Conservation (phyloP, 2,888 invertebrate species). For the Orthosia gothica region DNA sequence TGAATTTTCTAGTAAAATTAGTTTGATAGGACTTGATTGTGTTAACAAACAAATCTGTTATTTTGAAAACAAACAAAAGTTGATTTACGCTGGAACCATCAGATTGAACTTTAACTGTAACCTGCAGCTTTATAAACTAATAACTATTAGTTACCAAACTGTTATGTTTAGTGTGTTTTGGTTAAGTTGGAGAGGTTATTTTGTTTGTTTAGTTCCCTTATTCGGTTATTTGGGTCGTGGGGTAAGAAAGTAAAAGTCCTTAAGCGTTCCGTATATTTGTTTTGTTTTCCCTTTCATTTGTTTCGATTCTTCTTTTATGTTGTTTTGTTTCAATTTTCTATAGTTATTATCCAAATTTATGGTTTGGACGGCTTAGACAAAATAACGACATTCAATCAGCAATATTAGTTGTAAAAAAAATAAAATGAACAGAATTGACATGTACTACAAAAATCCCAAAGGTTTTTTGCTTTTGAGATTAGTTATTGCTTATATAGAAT, state of each 20-base stretch:
- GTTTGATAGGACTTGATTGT: not conserved
- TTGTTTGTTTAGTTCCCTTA: constrained; percentile 47
- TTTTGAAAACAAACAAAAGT: not conserved
- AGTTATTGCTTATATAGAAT: too few relatives aligned
- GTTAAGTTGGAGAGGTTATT: constrained; percentile 32
- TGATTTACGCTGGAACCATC: not conserved
- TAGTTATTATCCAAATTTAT: not conserved
- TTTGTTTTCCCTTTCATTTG: constrained; percentile 25
- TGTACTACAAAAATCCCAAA: too few relatives aligned
- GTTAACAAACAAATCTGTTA: not conserved
- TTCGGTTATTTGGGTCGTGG: constrained; percentile 20
- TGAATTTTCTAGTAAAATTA: too few relatives aligned
- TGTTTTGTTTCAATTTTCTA: not conserved
- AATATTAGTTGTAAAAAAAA: too few relatives aligned
- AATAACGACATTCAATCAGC: too few relatives aligned
- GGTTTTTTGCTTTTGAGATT: too few relatives aligned
- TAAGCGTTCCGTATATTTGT: not conserved
- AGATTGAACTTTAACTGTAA: not conserved
- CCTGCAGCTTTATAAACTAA: constrained; percentile 12
- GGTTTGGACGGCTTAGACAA: not conserved
- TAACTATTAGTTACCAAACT: constrained; percentile 18
- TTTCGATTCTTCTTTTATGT: constrained; percentile 7
- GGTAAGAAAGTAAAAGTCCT: constrained; percentile 21
- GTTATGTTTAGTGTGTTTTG: constrained; percentile 24
- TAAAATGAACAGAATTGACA: too few relatives aligned